Evolutionary conservation across 2,797 vertebrate species (phyloP).

Genomic region (Xenopus petersii): DNA sequence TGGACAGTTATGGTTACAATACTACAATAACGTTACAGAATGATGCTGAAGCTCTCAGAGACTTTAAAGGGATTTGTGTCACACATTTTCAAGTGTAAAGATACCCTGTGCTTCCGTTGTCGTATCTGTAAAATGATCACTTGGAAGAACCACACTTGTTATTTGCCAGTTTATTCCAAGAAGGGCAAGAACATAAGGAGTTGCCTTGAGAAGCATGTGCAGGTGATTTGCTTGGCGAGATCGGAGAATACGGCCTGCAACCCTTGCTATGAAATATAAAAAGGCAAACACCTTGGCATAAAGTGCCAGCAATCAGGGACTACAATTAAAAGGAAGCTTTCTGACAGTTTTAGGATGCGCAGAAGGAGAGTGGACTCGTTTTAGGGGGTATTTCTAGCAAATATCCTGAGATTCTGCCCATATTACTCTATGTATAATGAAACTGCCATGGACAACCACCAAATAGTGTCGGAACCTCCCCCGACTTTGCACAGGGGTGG

Average conservation of each 20-base stretch:
- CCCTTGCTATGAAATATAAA: not conserved
- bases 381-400: no score
- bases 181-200: not conserved
- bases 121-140: not conserved
- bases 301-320: no score
- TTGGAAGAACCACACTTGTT: not conserved
- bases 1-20: no score
- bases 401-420: no score
- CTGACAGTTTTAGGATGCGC: not conserved
- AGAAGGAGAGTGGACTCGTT: no score
- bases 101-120: not conserved
- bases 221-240: not conserved
- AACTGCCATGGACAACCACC: no score
- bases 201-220: not conserved
- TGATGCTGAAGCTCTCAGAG: not conserved
- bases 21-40: not conserved
- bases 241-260: not conserved
- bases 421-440: no score
- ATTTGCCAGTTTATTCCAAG: not conserved
- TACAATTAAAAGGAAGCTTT: not conserved
- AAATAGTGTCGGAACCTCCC: no score
- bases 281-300: not conserved
- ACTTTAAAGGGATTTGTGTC: not conserved
- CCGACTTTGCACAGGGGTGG: no score
- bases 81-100: not conserved